Percentiles rank a stretch among this genome's conserved stretches.
Conservation (phyloP, 2,113 vertebrate genomes). For the Nibea coibor region DNA sequence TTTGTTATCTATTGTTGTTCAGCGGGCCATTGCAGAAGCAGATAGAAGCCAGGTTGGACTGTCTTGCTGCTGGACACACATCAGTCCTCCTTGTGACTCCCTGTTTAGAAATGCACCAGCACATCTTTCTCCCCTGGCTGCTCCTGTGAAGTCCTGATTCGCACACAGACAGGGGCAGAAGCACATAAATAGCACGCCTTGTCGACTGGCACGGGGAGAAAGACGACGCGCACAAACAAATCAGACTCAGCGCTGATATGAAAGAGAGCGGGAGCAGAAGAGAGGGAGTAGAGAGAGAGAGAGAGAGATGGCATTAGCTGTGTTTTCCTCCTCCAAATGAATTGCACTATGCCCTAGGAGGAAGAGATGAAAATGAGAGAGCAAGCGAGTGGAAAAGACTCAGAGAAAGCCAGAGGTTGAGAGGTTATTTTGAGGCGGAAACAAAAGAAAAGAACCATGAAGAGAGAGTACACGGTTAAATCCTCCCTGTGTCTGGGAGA, state of each 20-base stretch:
- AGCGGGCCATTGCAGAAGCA: slow-evolving; percentile 56
- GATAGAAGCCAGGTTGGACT: slow-evolving; percentile 72
- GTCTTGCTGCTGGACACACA: slow-evolving; percentile 76
- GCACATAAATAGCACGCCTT: slow-evolving; percentile 73
- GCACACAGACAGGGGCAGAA: slow-evolving; percentile 70
- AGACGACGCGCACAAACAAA: slow-evolving; percentile 71
- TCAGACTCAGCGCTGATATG: slow-evolving; percentile 68
- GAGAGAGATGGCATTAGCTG: slow-evolving; percentile 64
- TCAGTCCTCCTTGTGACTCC: slow-evolving; percentile 72
- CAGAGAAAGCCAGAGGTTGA: slow-evolving; percentile 54
- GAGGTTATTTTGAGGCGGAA: slow-evolving; percentile 65
- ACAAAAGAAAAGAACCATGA: slow-evolving; percentile 53
- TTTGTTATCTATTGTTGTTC: slow-evolving; percentile 70
- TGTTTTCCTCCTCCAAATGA: slow-evolving; percentile 72
- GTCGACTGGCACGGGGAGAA: slow-evolving; percentile 70
- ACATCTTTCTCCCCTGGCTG: slow-evolving; percentile 69
- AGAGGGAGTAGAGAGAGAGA: slow-evolving; percentile 57
- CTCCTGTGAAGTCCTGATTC: slow-evolving; percentile 78
- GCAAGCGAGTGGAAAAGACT: slow-evolving; percentile 53
- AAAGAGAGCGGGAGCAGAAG: slow-evolving; percentile 56
- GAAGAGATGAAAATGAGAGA: slow-evolving; percentile 65
- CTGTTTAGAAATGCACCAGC: slow-evolving; percentile 79
- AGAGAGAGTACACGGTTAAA: slow-evolving; percentile 49
- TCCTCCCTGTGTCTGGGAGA: slow-evolving; percentile 46
- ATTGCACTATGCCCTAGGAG: slow-evolving; percentile 63